phyloP scores from a whole-genome alignment of 2,113 vertebrate genomes.

The Fregetta grallaria region DNA sequence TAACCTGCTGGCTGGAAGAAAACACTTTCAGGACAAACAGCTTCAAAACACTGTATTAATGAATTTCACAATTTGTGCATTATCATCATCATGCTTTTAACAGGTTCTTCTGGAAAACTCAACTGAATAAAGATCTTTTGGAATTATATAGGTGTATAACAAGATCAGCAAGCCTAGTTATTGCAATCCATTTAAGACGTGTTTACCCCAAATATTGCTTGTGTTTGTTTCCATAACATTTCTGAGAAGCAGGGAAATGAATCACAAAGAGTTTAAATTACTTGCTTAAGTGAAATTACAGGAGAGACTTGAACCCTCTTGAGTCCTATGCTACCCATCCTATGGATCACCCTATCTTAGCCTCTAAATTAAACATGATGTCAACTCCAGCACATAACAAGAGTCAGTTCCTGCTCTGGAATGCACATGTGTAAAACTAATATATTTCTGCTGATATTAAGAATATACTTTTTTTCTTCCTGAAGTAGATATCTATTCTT shows the following conservation, averaged over 20 bases:
- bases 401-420: background rate
- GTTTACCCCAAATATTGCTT: background rate
- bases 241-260: background rate
- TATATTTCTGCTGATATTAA: background rate
- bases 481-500: background rate
- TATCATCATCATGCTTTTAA: background rate
- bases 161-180: background rate
- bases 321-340: background rate
- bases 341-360: background rate
- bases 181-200: background rate
- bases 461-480: background rate
- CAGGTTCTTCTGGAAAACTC: background rate
- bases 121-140: background rate
- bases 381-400: background rate
- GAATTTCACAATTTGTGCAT: background rate
- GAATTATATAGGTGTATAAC: background rate
- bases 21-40: background rate
- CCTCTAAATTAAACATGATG: background rate
- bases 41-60: background rate
- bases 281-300: background rate
- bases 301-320: background rate
- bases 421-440: background rate
- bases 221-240: background rate
- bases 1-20: background rate
- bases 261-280: background rate